These are phyloP conservation scores for Amiota minor DNA, from an alignment of 2,888 invertebrate species.

Conservation along the genomic window DNA sequence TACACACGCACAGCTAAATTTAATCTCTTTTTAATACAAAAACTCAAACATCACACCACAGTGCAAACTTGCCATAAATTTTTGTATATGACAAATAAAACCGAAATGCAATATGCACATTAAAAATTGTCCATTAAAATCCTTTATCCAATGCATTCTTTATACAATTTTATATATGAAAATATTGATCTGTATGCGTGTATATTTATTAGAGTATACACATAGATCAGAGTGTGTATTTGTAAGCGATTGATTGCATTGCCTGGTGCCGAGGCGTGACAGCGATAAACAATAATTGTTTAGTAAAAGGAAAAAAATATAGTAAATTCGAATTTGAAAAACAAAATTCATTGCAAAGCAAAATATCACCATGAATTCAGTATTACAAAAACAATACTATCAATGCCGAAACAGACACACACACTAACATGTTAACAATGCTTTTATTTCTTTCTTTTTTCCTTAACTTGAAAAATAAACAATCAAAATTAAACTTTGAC, in stretches of 20 bases:
- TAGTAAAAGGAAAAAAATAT: neutral
- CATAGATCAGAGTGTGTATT: slow-evolving; percentile 9
- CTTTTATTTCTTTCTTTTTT: slow-evolving; percentile 30
- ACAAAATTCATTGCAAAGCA: neutral
- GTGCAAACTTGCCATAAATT: slow-evolving; percentile 25
- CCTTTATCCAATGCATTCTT: too few species aligned
- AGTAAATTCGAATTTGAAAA: slow-evolving; percentile 20
- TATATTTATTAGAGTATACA: neutral
- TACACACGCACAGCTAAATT: too few species aligned
- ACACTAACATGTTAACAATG: slow-evolving; percentile 39
- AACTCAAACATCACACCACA: neutral
- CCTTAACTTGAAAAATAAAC: neutral
- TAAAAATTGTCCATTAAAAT: slow-evolving; percentile 30
- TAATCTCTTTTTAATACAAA: too few species aligned
- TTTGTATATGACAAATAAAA: slow-evolving; percentile 47
- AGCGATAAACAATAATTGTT: slow-evolving; percentile 16
- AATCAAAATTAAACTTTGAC: too few species aligned
- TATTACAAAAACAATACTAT: slow-evolving; percentile 39
- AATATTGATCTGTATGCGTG: neutral
- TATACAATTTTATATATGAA: neutral
- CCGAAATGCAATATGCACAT: slow-evolving; percentile 18
- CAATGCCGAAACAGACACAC: slow-evolving; percentile 50
- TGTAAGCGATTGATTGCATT: neutral
- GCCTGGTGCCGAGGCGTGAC: slow-evolving; percentile 14
- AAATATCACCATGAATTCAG: too few species aligned